Percentiles rank a stretch among this genome's conserved stretches.
Evolutionary conservation across 2,888 invertebrate species (phyloP).

Genomic region (Hydroisotoma schaefferi): DNA sequence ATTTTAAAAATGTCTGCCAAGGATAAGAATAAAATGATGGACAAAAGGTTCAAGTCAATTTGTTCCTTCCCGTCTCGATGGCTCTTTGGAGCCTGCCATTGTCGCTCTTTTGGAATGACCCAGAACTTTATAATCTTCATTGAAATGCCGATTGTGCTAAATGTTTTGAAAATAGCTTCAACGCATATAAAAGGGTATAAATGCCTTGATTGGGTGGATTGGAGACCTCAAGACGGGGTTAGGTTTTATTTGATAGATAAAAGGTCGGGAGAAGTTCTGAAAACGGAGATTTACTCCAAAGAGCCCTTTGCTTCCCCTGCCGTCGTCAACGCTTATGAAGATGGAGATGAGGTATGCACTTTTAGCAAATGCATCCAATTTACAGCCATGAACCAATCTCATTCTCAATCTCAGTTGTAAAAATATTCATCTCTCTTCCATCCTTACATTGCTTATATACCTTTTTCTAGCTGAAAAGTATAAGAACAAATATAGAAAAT

Average conservation of each 20-base stretch:
- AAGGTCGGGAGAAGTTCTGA: slow-evolving; percentile 51
- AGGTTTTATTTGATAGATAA: slow-evolving; percentile 53
- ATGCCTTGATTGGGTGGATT: slow-evolving; percentile 53
- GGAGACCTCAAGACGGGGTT: slow-evolving; percentile 53
- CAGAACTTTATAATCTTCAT: slow-evolving; percentile 57
- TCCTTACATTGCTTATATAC: no score
- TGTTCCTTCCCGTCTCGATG: slow-evolving; percentile 51
- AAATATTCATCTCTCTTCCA: no score
- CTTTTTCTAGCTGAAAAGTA: no score
- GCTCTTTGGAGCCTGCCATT: slow-evolving; percentile 49
- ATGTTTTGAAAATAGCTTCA: slow-evolving; percentile 52
- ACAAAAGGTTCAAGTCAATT: slow-evolving; percentile 43
- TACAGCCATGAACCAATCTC: no score
- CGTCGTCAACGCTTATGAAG: slow-evolving; percentile 57
- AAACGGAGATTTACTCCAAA: slow-evolving; percentile 51
- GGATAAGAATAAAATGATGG: slow-evolving; percentile 15
- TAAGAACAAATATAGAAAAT: no score
- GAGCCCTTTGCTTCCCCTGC: slow-evolving; percentile 56
- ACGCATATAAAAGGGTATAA: slow-evolving; percentile 51
- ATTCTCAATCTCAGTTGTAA: no score
- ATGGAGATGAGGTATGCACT: slow-evolving; percentile 51
- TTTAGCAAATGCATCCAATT: neutral
- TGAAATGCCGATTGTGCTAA: slow-evolving; percentile 56
- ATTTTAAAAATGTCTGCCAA: slow-evolving; percentile 24
- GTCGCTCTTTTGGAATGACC: slow-evolving; percentile 55